phyloP scores from a whole-genome alignment of 2,113 vertebrate genomes.

The Chionomys nivalis region DNA sequence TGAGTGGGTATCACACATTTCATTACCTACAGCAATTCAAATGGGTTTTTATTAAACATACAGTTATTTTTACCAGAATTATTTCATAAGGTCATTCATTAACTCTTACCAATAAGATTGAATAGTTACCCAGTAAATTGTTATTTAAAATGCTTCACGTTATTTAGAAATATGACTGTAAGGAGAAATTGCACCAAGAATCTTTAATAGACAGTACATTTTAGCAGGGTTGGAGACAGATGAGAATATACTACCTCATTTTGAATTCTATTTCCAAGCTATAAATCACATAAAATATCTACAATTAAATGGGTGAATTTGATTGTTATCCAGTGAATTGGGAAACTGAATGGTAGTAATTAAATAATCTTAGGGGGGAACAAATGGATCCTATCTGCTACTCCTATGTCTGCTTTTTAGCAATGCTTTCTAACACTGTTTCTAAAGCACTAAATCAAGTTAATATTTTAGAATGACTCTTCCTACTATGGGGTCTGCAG shows the following conservation, averaged over 20 bases:
- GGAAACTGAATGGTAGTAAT: slow-evolving; percentile 57
- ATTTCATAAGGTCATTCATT: slow-evolving; percentile 54
- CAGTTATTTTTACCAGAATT: slow-evolving; percentile 34
- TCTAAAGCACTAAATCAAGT: slow-evolving; percentile 70
- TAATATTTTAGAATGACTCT: slow-evolving; percentile 59
- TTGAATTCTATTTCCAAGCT: slow-evolving; percentile 50
- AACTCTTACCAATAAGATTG: slow-evolving; percentile 51
- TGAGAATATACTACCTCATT: slow-evolving; percentile 55
- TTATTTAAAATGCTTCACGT: slow-evolving; percentile 53
- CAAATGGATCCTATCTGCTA: slow-evolving; percentile 22
- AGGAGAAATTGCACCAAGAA: slow-evolving; percentile 36
- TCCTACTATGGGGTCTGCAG: not conserved
- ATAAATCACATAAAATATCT: slow-evolving; percentile 56
- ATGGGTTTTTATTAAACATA: slow-evolving; percentile 51
- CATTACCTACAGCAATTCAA: slow-evolving; percentile 43
- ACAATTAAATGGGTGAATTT: slow-evolving; percentile 47
- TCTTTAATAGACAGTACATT: slow-evolving; percentile 33
- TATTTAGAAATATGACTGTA: slow-evolving; percentile 56
- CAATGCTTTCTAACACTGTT: slow-evolving; percentile 32
- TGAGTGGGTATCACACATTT: slow-evolving; percentile 16
- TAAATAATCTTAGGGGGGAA: slow-evolving; percentile 57
- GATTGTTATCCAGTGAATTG: slow-evolving; percentile 62
- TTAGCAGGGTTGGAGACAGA: slow-evolving; percentile 49
- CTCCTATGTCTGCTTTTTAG: slow-evolving; percentile 9
- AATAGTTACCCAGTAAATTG: slow-evolving; percentile 31